Percentiles rank a stretch among this genome's conserved stretches.
phyloP scores from a whole-genome alignment of 2,888 invertebrate genomes.

The Choristoneura rosaceana region DNA sequence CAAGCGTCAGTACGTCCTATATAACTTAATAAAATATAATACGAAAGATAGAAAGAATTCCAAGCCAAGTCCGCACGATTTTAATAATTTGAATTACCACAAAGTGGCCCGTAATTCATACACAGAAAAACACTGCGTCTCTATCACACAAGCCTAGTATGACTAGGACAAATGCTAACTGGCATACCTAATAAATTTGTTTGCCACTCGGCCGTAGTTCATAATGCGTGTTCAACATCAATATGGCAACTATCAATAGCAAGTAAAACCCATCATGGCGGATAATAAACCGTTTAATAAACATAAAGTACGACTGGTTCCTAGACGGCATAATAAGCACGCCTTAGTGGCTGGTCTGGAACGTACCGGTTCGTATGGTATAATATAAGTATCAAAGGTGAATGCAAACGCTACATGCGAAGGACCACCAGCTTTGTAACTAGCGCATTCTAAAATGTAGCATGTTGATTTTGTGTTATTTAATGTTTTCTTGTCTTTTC shows the following conservation, averaged over 20 bases:
- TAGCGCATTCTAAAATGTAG: not conserved
- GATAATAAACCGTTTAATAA: constrained; percentile 31
- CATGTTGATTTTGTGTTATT: too few species aligned
- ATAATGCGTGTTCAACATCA: constrained; percentile 7
- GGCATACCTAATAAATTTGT: not conserved
- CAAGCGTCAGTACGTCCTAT: too few species aligned
- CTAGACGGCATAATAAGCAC: constrained; percentile 16
- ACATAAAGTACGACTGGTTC: constrained; percentile 33
- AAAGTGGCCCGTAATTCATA: not conserved
- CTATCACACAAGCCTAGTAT: not conserved
- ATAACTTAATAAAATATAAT: not conserved
- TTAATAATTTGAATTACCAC: not conserved
- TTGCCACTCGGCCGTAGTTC: not conserved
- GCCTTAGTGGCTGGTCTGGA: not conserved
- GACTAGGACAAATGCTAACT: not conserved
- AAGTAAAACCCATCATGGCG: constrained; percentile 7
- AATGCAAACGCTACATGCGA: not conserved
- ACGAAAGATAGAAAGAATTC: not conserved
- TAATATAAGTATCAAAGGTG: not conserved
- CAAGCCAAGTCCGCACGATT: too few species aligned
- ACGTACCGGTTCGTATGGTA: not conserved
- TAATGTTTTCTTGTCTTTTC: too few species aligned
- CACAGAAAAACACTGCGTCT: not conserved
- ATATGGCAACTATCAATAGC: constrained; percentile 15
- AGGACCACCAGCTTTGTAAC: not conserved